Percentiles rank a stretch among this genome's conserved stretches.
phyloP scores from a whole-genome alignment of 2,113 vertebrate genomes.

The Nycticorax nycticorax region DNA sequence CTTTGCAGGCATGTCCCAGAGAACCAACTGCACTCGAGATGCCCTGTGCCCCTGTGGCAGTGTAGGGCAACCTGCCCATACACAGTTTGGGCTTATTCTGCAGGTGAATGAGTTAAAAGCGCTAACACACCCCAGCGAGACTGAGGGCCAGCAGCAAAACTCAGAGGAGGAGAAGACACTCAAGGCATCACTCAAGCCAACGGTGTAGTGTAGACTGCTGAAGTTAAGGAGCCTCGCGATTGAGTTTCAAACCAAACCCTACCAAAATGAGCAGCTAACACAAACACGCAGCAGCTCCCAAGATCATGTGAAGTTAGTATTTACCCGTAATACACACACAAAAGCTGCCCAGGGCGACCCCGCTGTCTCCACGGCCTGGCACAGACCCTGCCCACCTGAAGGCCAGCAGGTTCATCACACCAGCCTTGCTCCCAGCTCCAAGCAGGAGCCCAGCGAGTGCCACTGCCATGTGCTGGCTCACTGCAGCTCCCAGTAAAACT shows the following conservation, averaged over 20 bases:
- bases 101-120: not conserved
- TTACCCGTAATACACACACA: not conserved
- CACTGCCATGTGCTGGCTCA: not conserved
- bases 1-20: not conserved
- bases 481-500: not conserved
- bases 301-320: not conserved
- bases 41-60: not conserved
- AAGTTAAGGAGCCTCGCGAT: not conserved
- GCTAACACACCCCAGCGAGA: fast-evolving
- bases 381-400: not conserved
- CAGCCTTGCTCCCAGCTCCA: fast-evolving
- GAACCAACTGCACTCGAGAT: not conserved
- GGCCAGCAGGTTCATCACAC: not conserved
- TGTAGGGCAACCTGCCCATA: fast-evolving
- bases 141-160: not conserved
- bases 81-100: not conserved
- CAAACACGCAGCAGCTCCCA: not conserved
- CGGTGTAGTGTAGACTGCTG: not conserved
- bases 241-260: not conserved
- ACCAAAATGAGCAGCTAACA: not conserved
- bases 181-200: not conserved
- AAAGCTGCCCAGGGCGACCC: not conserved
- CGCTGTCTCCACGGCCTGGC: not conserved
- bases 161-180: not conserved
- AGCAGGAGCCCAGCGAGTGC: not conserved